Evolutionary conservation across 2,113 vertebrate species (phyloP).

Genomic region (Thunnus maccoyii): DNA sequence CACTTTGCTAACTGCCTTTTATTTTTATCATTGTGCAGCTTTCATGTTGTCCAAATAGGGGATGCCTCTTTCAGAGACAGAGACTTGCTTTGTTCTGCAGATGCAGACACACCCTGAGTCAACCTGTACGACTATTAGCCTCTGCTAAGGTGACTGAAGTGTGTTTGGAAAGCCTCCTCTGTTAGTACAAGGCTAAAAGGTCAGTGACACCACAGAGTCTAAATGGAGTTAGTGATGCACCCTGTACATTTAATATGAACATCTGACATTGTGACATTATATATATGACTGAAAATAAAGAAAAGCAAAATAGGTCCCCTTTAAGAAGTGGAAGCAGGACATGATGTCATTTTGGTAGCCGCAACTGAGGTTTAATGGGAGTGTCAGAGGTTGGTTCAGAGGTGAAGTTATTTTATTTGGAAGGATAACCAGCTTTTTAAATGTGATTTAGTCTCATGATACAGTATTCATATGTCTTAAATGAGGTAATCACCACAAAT

Average conservation of each 20-base stretch:
- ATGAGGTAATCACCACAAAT: not conserved
- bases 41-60: not conserved
- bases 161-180: constrained; percentile 26
- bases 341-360: not conserved
- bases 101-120: constrained; percentile 53
- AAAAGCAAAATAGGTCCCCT: too few relatives aligned
- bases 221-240: too few relatives aligned
- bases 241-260: too few relatives aligned
- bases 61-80: not conserved
- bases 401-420: not conserved
- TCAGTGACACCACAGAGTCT: not conserved
- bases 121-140: not conserved
- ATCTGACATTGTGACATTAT: too few relatives aligned
- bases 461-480: not conserved
- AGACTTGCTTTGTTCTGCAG: constrained; percentile 30
- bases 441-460: not conserved
- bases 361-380: too few relatives aligned
- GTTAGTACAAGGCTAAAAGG: not conserved
- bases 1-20: not conserved
- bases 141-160: not conserved
- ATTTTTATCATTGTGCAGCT: not conserved
- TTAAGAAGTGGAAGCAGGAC: not conserved
- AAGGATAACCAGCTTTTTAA: not conserved
- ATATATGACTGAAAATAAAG: too few relatives aligned
- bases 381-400: too few relatives aligned